Evolutionary conservation across 2,797 vertebrate species (phyloP).

Genomic region (Schizopygopsis pylzovi): DNA sequence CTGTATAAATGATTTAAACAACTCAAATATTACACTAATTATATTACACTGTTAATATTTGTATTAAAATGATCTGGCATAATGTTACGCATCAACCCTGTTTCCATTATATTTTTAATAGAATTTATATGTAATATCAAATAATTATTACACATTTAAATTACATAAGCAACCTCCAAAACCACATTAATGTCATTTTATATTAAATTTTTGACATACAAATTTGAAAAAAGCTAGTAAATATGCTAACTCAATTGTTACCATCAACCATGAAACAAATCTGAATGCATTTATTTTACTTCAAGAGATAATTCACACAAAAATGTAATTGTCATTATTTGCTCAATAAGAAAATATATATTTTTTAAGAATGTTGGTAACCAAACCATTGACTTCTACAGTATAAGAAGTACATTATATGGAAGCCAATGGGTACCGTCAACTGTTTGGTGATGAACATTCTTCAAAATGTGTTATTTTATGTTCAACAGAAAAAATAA

Average conservation of each 20-base stretch:
- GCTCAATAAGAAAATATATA: too few relatives aligned
- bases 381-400: neutral
- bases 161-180: neutral
- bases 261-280: neutral
- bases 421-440: neutral
- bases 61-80: neutral
- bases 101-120: neutral
- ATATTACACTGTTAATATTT: neutral
- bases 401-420: neutral
- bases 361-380: neutral
- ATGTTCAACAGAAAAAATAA: neutral
- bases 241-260: neutral
- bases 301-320: too few relatives aligned
- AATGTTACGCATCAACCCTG: neutral
- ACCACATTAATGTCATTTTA: neutral
- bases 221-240: neutral
- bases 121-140: neutral
- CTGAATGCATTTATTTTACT: too few relatives aligned
- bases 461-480: neutral
- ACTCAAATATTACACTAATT: neutral
- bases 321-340: too few relatives aligned
- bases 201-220: neutral
- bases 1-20: neutral
- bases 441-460: neutral
- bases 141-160: neutral